Base-by-base conservation (phyloP, 2,888 invertebrate species). In the Drosophila borborema region DNA sequence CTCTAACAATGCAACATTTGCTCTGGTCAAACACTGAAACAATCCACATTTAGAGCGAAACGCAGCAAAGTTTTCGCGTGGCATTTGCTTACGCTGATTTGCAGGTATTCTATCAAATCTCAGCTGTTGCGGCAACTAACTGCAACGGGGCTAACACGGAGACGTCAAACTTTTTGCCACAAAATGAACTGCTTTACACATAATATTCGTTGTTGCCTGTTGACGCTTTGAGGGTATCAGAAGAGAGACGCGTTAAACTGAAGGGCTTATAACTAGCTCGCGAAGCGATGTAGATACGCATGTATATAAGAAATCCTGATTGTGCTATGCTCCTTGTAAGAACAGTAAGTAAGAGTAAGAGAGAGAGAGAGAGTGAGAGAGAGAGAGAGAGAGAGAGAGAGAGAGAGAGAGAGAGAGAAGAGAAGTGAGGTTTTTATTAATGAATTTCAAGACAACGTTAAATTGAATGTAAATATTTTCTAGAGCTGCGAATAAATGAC, bases 71-170 rank as follows among this genome's bases (percentile, higher is more conserved):
- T 78, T 87, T 71, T 23, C 55, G 56, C 64, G 69, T 58, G 70
- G 59, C 70, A 61, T 71, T 72, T 77, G 75, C 66, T 73, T 72
- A 61, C 78, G 85, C 82, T 67, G 82, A 74, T 81, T 86, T 80
- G 67, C 62, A 20, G 66, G 28, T 12, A n/a, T 28, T 41, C 28
- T 3, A 41, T 40, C 55, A 18, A 55, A 41, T 16, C 12, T 48
- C 41, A 18, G 36, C 2, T 5, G 14, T 16, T 34, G n/a, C 31
- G 48, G 34, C 6, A 60, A 56, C 40, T 75, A 63, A 56, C 40
- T 79, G 70, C 56, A 61, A 10, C 56, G 23, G n/a, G 18, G 31
- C 31, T 46, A 48, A 67, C 61, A 58, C n/a, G 20, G 18, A 58
- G 48, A 28, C 36, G 45, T 65, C 41, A 53, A 77, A 77, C 54